phyloP scores from a whole-genome alignment of 2,888 invertebrate species.

The Acanthosepion pharaonis region DNA sequence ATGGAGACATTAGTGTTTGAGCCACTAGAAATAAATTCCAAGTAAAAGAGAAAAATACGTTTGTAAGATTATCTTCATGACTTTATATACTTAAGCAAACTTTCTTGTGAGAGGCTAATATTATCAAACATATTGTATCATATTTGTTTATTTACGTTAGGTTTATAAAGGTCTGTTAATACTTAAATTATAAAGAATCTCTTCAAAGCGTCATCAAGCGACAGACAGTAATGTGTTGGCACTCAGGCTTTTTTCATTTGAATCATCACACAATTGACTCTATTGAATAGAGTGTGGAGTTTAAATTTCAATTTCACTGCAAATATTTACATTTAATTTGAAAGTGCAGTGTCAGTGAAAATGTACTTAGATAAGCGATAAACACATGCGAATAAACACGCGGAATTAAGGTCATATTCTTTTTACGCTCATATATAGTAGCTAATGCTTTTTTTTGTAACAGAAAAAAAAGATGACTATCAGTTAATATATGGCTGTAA shows the following conservation, averaged over 20 bases:
- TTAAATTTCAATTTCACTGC: background rate
- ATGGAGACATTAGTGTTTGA: background rate
- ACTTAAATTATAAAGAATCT: background rate
- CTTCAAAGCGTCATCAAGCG: background rate
- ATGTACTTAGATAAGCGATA: background rate
- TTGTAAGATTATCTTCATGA: background rate
- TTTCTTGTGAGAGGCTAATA: background rate
- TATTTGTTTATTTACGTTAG: background rate
- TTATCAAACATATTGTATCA: background rate
- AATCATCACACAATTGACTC: background rate
- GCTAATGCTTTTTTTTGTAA: no score
- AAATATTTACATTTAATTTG: background rate
- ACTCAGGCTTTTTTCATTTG: background rate
- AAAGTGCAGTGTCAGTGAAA: background rate
- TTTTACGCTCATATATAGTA: background rate
- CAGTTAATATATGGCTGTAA: no score
- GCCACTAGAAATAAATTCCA: background rate
- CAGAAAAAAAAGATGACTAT: no score
- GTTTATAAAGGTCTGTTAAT: background rate
- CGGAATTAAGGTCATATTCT: background rate
- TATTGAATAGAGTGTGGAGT: background rate
- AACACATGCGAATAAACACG: no score
- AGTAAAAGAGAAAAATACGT: no score
- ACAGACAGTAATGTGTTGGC: background rate
- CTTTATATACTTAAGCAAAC: background rate